phyloP scores from a whole-genome alignment of 2,888 invertebrate species.

The Microctonus aethiopoides region DNA sequence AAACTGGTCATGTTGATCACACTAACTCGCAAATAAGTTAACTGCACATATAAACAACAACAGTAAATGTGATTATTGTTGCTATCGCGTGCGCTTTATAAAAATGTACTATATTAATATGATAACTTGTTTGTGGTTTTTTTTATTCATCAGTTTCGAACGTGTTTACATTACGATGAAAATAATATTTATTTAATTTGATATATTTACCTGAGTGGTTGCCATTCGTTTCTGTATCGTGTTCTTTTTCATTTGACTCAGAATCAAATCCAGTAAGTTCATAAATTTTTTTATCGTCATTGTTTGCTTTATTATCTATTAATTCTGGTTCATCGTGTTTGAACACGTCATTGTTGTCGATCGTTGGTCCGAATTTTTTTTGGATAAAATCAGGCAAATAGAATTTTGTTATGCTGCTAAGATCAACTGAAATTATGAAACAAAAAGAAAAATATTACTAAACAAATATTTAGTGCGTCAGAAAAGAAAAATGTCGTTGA shows the following conservation, averaged over 20 bases:
- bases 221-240: constrained; percentile 45
- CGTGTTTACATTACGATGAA: neutral
- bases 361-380: constrained; percentile 34
- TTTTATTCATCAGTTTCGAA: neutral
- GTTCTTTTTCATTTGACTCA: constrained; percentile 52
- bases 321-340: constrained; percentile 46
- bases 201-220: constrained; percentile 25
- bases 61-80: neutral
- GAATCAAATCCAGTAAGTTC: constrained; percentile 58
- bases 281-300: constrained; percentile 51
- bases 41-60: neutral
- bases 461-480: neutral
- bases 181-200: constrained; percentile 9
- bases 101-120: constrained; percentile 20
- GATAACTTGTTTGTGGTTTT: constrained; percentile 7
- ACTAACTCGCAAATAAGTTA: neutral
- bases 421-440: constrained; percentile 35
- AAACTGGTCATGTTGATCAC: constrained; percentile 32
- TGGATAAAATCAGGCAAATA: constrained; percentile 37
- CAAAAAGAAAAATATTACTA: neutral
- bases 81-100: neutral
- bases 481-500: too few species aligned
- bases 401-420: constrained; percentile 48
- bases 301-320: constrained; percentile 23
- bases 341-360: constrained; percentile 46